Conservation (phyloP, 2,113 vertebrate genomes). For the Oncorhynchus masou region DNA sequence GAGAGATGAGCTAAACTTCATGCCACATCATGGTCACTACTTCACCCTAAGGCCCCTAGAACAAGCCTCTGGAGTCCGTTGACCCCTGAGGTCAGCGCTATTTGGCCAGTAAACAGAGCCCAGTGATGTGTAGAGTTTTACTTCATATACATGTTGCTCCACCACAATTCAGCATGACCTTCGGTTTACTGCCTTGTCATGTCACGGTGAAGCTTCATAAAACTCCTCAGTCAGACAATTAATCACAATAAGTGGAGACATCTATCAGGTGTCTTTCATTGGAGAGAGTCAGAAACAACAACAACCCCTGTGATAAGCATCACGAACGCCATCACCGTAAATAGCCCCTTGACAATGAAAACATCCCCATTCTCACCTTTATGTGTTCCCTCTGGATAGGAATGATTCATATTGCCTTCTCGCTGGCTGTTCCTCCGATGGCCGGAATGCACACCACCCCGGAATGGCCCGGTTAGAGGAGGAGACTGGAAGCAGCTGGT, state of each 20-base stretch:
- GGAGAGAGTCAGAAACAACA: constrained; percentile 5
- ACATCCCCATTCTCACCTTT: constrained; percentile 28
- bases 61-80: background rate
- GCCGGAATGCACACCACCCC: constrained; percentile 21
- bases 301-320: constrained; percentile 23
- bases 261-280: background rate
- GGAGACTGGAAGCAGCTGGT: constrained; percentile 19
- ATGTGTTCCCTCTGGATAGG: constrained; percentile 21
- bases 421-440: constrained; percentile 14
- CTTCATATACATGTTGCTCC: background rate
- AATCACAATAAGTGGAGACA: constrained; percentile 11
- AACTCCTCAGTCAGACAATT: constrained; percentile 12
- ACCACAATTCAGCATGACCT: constrained; percentile 14
- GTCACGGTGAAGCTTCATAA: constrained; percentile 15
- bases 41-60: background rate
- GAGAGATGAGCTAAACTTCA: background rate
- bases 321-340: background rate
- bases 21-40: background rate
- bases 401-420: constrained; percentile 47
- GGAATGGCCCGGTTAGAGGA: constrained; percentile 38
- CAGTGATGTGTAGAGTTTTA: background rate
- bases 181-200: constrained; percentile 17
- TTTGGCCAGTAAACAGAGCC: constrained; percentile 4
- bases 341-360: background rate
- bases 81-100: constrained; percentile 6